Evolutionary conservation across 2,888 invertebrate genomes (phyloP).

Genomic region (Amphipyra berbera): DNA sequence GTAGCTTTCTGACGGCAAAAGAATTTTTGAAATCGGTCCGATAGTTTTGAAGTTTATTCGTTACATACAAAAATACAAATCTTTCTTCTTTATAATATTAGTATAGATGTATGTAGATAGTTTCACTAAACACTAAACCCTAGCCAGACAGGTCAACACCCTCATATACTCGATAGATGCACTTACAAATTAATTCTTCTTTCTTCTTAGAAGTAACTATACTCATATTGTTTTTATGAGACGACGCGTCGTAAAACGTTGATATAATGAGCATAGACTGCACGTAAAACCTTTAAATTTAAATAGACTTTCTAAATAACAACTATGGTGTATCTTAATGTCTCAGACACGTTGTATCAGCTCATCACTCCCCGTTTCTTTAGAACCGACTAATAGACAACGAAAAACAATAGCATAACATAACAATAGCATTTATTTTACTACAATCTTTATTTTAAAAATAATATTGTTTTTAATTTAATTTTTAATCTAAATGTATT

Average conservation of each 20-base stretch:
- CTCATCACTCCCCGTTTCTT: no score
- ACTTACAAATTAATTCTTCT: constrained; percentile 38
- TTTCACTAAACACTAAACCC: constrained; percentile 22
- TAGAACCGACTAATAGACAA: no score
- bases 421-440: no score
- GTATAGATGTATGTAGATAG: background rate
- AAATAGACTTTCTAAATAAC: constrained; percentile 6
- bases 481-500: no score
- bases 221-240: constrained; percentile 27
- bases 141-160: constrained; percentile 55
- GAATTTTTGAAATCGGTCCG: no score
- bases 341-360: background rate
- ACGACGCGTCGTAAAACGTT: constrained; percentile 18
- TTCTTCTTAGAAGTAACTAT: constrained; percentile 12
- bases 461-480: no score
- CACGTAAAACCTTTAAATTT: constrained; percentile 1
- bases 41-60: no score
- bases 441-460: no score
- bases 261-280: constrained; percentile 6
- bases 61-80: no score
- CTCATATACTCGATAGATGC: constrained; percentile 38
- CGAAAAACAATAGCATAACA: no score
- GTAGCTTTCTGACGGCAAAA: no score
- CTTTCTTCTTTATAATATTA: no score
- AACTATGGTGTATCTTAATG: background rate